Conservation (phyloP, 2,888 invertebrate species). For the Sepioteuthis lessoniana region DNA sequence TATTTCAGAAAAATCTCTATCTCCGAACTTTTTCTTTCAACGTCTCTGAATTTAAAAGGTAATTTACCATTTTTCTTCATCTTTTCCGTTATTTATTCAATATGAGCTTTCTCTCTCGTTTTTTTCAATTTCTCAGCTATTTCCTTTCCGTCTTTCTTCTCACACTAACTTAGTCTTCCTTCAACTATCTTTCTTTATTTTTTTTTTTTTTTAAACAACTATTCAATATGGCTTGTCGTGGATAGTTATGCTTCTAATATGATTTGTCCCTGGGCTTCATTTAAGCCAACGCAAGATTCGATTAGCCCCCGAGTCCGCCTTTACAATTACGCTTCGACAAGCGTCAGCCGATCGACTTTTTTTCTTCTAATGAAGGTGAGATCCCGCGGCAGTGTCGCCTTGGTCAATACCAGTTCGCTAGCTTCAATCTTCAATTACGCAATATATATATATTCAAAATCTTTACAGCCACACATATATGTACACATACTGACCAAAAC, state of each 20-base stretch:
- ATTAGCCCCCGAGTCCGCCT: constrained; percentile 11
- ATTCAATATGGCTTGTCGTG: not conserved
- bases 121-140: too few relatives aligned
- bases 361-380: constrained; percentile 2
- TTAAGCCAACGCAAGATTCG: constrained; percentile 6
- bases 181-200: not conserved
- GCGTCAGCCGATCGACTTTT: not conserved
- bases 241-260: constrained; percentile 8
- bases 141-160: not conserved
- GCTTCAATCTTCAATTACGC: constrained; percentile 2
- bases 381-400: constrained; percentile 9
- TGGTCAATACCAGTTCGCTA: not conserved
- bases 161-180: not conserved
- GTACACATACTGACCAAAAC: not conserved
- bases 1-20: too few relatives aligned
- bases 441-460: too few relatives aligned
- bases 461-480: too few relatives aligned
- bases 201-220: not conserved
- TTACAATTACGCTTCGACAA: constrained; percentile 10
- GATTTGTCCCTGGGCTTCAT: constrained; percentile 33
- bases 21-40: not conserved
- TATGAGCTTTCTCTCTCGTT: not conserved
- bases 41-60: not conserved
- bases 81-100: not conserved
- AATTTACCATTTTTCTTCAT: not conserved